These are phyloP conservation scores for Lepidothrix coronata DNA, from an alignment of 2,113 vertebrate species.

Conservation along the genomic window DNA sequence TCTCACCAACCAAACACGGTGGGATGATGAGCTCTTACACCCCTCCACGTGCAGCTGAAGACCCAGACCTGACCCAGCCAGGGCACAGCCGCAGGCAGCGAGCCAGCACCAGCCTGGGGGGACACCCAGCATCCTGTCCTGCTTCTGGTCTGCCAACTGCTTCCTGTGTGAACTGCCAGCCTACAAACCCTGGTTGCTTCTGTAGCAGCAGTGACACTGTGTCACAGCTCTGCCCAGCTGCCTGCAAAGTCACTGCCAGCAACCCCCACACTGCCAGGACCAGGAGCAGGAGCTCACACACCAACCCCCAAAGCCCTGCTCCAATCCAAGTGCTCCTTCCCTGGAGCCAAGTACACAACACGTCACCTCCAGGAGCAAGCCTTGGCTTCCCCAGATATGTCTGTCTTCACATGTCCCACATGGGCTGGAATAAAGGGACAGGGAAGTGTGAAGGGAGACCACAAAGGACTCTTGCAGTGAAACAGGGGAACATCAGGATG, in stretches of 20 bases:
- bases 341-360: background rate
- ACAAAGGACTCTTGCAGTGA: background rate
- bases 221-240: background rate
- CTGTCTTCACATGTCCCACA: background rate
- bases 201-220: background rate
- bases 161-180: background rate
- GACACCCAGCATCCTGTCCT: background rate
- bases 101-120: background rate
- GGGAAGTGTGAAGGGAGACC: background rate
- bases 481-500: background rate
- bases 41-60: fast-evolving
- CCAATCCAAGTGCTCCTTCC: background rate
- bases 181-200: background rate
- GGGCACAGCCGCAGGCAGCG: background rate
- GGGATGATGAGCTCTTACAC: background rate
- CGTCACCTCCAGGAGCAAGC: background rate
- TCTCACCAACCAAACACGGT: fast-evolving
- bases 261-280: fast-evolving
- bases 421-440: background rate
- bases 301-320: background rate
- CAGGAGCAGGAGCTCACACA: background rate
- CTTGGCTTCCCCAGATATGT: background rate
- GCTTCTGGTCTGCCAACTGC: background rate
- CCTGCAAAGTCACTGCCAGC: background rate
- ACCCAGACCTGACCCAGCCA: background rate